Base-by-base conservation (phyloP, 1,140 invertebrate genomes). In the Bombus balteatus region DNA sequence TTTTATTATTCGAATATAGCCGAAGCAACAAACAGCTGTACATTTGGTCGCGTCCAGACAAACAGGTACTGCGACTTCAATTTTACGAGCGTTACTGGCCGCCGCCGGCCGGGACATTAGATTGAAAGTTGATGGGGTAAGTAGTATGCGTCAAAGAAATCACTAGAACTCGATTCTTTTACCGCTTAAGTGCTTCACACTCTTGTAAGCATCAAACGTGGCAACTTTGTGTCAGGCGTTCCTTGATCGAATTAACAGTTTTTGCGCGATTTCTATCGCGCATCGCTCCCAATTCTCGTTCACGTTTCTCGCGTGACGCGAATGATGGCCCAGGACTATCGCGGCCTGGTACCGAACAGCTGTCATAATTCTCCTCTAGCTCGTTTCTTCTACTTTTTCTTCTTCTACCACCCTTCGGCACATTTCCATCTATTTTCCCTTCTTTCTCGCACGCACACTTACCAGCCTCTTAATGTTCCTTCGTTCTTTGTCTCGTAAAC, bases 11-110 rank as follows among this genome's bases (percentile, higher is more conserved):
- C 18, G 66, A 53, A 18, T 41, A 6, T 88, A 98, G 97, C 96
- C 97, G 88, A 96, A 96, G 73, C 96, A 98, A 92, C 98, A 99
- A 94, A 98, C 98, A 6, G 98, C 98, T 18, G 97, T 99, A 12
- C 98, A 99, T 95, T 95, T 99, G 93, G 98, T 99, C 53, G 98
- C 98, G 75, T 98, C 97, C 71, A 96, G 98, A 92, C 97, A 98
- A 94, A 98, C 97, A 1, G 98, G 98, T 39, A 98, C 98, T 41
- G 98, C 98, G 1, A 98, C 98, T n/a, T 97, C 97, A 79, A 98
- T 99, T 90, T 96, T 99, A 10, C 96, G 98, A 93, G 97, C 98
- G 10, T 95, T 99, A 13, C 95, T 99, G 22, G 97, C 97, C 72
- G 97, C 98, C 8, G 97, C 98, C 37, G 98, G 98, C 34, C 98